A percentile compares a stretch with the other conserved stretches of the same genome.
Conservation (phyloP, 2,888 invertebrate species). For the Epistrophe grossulariae region DNA sequence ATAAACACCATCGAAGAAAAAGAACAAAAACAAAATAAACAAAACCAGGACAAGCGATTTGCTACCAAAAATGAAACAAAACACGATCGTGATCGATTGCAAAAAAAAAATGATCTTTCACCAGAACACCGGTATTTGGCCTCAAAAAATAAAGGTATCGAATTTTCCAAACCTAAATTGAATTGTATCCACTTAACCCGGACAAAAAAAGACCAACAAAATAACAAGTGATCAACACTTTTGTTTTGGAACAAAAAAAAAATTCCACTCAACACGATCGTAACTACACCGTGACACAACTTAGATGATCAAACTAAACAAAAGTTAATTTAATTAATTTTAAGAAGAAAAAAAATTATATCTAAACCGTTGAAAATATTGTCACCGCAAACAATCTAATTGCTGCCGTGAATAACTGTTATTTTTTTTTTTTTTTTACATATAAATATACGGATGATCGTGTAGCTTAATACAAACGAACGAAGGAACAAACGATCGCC, state of each 20-base stretch:
- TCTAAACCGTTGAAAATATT: constrained; percentile 57
- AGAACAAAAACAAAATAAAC: constrained; percentile 40
- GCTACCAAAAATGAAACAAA: constrained; percentile 48
- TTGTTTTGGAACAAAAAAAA: constrained; percentile 5
- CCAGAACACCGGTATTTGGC: constrained; percentile 61
- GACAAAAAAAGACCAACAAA: not conserved
- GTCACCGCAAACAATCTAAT: constrained; percentile 52
- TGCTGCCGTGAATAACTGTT: constrained; percentile 28
- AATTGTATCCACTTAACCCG: constrained; percentile 41
- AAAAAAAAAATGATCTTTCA: constrained; percentile 46
- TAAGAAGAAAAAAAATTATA: constrained; percentile 7
- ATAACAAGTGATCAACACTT: constrained; percentile 22
- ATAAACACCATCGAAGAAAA: constrained; percentile 34
- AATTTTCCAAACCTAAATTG: constrained; percentile 25
- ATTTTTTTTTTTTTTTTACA: constrained; percentile 9
- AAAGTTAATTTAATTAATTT: constrained; percentile 32
- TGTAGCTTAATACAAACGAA: constrained; percentile 31
- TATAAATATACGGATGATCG: constrained; percentile 48
- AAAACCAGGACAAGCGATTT: constrained; percentile 18
- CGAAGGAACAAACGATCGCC: constrained; percentile 45
- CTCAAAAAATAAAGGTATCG: constrained; percentile 24
- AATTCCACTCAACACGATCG: constrained; percentile 49
- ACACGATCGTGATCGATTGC: constrained; percentile 62
- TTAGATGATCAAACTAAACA: not conserved
- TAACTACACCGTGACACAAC: not conserved